A percentile compares a stretch with the other conserved stretches of the same genome.
These are phyloP conservation scores for Euclidia mi DNA, from an alignment of 2,888 invertebrate genomes.

Conservation along the genomic window DNA sequence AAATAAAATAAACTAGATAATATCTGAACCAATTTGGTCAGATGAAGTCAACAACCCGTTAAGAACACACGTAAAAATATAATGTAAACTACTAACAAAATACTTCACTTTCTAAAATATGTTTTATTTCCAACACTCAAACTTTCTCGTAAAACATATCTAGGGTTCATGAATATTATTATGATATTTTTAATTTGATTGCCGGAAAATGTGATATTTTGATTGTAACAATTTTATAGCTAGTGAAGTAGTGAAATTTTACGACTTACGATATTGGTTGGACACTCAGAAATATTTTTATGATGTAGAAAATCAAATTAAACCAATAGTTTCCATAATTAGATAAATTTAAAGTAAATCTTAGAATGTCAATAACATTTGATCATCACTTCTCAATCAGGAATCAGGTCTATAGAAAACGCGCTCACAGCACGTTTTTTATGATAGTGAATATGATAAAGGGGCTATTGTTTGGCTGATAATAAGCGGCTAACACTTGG, in stretches of 20 bases:
- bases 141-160: slow-evolving; percentile 12
- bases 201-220: slow-evolving; percentile 4
- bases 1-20: background rate
- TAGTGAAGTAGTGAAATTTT: slow-evolving; percentile 27
- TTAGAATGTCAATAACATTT: too few relatives aligned
- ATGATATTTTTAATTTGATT: background rate
- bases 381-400: too few relatives aligned
- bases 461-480: too few relatives aligned
- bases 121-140: background rate
- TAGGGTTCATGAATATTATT: slow-evolving; percentile 4
- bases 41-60: too few relatives aligned
- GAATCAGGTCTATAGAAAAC: too few relatives aligned
- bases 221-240: slow-evolving; percentile 30
- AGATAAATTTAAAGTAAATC: too few relatives aligned
- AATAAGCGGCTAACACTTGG: too few relatives aligned
- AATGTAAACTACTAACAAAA: background rate
- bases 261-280: slow-evolving; percentile 8
- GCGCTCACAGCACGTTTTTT: too few relatives aligned
- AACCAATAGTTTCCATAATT: background rate
- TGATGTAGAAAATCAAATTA: background rate
- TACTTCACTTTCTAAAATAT: background rate
- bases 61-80: background rate
- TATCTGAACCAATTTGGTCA: too few relatives aligned
- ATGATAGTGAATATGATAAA: too few relatives aligned
- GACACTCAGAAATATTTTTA: slow-evolving; percentile 4